Evolutionary conservation across 2,888 invertebrate species (phyloP).

Genomic region (Drosophila monieri): DNA sequence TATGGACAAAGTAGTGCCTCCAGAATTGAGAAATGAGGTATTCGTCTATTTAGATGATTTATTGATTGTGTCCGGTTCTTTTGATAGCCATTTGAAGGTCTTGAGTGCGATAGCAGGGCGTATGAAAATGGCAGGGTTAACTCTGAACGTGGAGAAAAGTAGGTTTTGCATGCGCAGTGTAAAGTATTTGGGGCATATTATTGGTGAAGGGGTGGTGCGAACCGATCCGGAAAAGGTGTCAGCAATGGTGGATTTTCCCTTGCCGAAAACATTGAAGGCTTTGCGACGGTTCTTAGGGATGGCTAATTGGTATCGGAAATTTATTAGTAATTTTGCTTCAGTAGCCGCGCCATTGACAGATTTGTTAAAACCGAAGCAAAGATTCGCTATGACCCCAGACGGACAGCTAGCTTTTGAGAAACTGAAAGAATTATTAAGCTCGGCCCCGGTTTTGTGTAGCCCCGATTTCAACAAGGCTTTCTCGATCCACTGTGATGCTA

Average conservation of each 20-base stretch:
- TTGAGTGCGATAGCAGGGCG: too few species aligned
- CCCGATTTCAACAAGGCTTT: background rate
- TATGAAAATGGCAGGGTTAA: too few species aligned
- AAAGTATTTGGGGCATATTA: background rate
- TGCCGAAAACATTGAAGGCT: background rate
- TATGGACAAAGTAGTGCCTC: background rate
- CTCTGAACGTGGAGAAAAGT: too few species aligned
- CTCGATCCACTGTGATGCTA: constrained; percentile 5
- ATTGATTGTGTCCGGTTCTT: too few species aligned
- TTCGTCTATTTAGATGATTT: too few species aligned
- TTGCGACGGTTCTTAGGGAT: constrained; percentile 7
- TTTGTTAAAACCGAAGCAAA: background rate
- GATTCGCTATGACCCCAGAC: background rate
- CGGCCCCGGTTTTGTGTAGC: constrained; percentile 2
- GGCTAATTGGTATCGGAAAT: constrained; percentile 9
- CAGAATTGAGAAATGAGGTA: too few species aligned
- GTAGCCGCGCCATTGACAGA: background rate
- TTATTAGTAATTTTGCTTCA: constrained; percentile 1
- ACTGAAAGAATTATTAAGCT: background rate
- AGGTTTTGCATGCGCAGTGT: too few species aligned
- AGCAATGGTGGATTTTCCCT: background rate
- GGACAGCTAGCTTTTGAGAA: background rate
- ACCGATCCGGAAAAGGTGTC: constrained; percentile 6
- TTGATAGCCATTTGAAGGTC: too few species aligned
- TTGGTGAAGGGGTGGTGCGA: background rate